A percentile compares a stretch with the other conserved stretches of the same genome.
Evolutionary conservation across 2,113 vertebrate species (phyloP).

Genomic region (Galeopterus variegatus): DNA sequence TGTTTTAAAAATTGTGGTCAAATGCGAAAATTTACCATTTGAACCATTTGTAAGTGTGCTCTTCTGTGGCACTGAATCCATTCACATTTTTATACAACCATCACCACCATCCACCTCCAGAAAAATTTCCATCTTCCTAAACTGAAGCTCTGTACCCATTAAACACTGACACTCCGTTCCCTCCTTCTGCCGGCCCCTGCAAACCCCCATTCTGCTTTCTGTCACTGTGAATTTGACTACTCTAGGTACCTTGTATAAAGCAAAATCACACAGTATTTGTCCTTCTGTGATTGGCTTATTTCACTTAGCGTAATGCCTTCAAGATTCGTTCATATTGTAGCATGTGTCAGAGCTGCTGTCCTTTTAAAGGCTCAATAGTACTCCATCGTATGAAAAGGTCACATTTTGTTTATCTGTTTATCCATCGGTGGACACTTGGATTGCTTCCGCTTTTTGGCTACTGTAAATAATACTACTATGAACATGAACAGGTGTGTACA

Average conservation of each 20-base stretch:
- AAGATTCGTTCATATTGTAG: background rate
- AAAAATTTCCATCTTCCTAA: background rate
- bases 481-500: background rate
- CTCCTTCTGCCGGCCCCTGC: background rate
- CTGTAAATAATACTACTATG: background rate
- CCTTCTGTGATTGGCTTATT: background rate
- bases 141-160: background rate
- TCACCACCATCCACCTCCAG: background rate
- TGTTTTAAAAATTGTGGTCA: background rate
- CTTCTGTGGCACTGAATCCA: background rate
- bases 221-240: background rate
- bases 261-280: background rate
- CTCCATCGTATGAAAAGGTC: background rate
- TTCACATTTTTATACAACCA: background rate
- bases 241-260: too few relatives aligned
- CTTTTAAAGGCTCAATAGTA: background rate
- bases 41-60: background rate
- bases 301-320: background rate
- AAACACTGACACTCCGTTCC: background rate
- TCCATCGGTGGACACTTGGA: background rate
- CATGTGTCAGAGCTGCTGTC: background rate
- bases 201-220: background rate
- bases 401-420: background rate
- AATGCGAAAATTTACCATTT: background rate
- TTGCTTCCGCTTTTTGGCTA: background rate